Evolutionary conservation across 2,888 invertebrate genomes (phyloP).

Genomic region (Rotaria sp.): DNA sequence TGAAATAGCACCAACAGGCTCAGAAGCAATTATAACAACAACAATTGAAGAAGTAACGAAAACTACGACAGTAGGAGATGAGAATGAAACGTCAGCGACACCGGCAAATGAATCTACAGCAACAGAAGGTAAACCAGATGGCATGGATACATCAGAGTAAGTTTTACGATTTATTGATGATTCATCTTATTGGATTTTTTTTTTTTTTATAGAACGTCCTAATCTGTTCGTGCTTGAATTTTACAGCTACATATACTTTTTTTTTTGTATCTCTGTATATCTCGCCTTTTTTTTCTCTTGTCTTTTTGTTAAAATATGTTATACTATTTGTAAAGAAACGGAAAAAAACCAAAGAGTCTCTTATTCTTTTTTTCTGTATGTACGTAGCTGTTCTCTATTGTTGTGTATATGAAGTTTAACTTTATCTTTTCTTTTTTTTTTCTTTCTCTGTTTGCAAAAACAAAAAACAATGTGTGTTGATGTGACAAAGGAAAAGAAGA

Average conservation of each 20-base stretch:
- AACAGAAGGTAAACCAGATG: not conserved
- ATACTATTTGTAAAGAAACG: constrained; percentile 15
- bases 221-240: not conserved
- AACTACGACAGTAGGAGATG: not conserved
- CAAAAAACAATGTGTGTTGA: constrained; percentile 5
- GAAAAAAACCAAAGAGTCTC: constrained; percentile 2
- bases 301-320: not conserved
- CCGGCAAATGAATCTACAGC: not conserved
- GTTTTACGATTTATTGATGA: not conserved
- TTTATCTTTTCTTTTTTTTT: not conserved
- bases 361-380: constrained; percentile 11
- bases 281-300: not conserved
- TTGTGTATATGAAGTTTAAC: constrained; percentile 12
- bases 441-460: not conserved
- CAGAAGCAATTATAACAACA: not conserved
- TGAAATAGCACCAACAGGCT: not conserved
- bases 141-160: constrained; percentile 9
- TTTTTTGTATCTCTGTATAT: not conserved
- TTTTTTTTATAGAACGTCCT: not conserved
- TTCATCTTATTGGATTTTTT: too few relatives aligned
- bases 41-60: not conserved
- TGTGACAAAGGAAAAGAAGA: not conserved
- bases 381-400: constrained; percentile 9
- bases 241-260: not conserved
- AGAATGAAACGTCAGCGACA: not conserved